Base-by-base conservation (phyloP, 1,140 invertebrate species). In the Ceratoteleas bidentatus region DNA sequence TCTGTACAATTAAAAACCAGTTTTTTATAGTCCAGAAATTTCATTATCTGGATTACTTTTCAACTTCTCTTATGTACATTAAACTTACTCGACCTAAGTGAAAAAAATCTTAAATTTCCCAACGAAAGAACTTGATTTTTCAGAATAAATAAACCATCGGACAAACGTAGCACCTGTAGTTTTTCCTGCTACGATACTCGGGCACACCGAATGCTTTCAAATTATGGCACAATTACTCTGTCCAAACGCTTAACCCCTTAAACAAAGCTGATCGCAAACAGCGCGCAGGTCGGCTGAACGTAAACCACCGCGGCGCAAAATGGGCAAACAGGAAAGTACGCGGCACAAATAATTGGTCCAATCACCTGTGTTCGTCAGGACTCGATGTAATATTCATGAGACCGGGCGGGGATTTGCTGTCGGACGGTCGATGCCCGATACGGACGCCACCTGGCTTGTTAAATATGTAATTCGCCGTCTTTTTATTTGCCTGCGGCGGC, bases 361-460 rank as follows among this genome's bases (percentile, higher is more conserved):
- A 83, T 83, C 74, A 76, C 49, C 33, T 68, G 61, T 47, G 45
- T 65, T 53, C 43, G 72, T 82, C 81, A 85, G 76, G 77, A 80
- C 57, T 45, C 49, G 58, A 80, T 85, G 80, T 45, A 82, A 86
- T 84, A 86, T 86, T 85, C 81, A 86, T 86, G 75, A 79, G 45
- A 72, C 32, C 38, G 43, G 60, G 14, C 33, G 14, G 24, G 36
- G 11, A 66, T 81, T 65, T 60, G 15, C 10, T 32, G 52, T 52
- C 75, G 64, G 75, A 83, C 74, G 68, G 72, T 56, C 58, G 74
- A 52, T 70, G 73, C 72, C 65, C 72, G 72, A 70, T 84, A 70
- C 75, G 69, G 70, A 70, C 70, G 56, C 80, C 68, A 53, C 75
- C 80, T 68, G 74, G 52, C 70, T 85, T 78, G 79, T 84, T 85